These are phyloP conservation scores for Synergus itoensis DNA, from an alignment of 2,888 invertebrate genomes.

Conservation along the genomic window DNA sequence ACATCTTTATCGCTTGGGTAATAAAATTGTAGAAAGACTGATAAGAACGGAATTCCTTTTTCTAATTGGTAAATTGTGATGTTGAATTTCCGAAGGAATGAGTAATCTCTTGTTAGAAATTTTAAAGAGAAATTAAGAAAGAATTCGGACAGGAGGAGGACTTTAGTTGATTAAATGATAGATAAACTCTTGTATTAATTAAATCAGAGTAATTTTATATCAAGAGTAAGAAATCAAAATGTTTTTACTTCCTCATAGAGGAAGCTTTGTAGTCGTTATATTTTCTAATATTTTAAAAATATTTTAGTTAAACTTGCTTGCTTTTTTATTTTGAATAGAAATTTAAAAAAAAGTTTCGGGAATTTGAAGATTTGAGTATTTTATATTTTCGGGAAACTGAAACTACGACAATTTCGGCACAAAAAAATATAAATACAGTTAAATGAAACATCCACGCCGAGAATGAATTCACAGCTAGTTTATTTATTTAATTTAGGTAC, in stretches of 20 bases:
- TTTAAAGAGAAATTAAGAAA: not conserved
- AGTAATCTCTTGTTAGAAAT: not conserved
- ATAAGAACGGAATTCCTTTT: not conserved
- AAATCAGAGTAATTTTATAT: not conserved
- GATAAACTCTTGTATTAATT: not conserved
- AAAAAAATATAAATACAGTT: too few relatives aligned
- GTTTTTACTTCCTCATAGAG: not conserved
- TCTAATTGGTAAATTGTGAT: not conserved
- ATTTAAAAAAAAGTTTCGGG: too few relatives aligned
- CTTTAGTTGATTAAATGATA: not conserved
- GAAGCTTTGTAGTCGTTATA: too few relatives aligned
- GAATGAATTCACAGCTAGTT: too few relatives aligned
- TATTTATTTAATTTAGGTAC: slow-evolving; percentile 63
- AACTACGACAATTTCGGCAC: too few relatives aligned
- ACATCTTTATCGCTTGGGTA: not conserved
- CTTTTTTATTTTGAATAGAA: too few relatives aligned
- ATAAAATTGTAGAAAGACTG: not conserved
- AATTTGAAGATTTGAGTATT: too few relatives aligned
- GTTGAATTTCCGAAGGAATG: not conserved
- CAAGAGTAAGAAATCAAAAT: not conserved
- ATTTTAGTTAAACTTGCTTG: too few relatives aligned
- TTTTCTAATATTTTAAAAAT: too few relatives aligned
- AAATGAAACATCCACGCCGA: too few relatives aligned
- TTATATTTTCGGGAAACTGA: too few relatives aligned
- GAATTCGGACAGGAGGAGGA: not conserved